A percentile compares a stretch with the other conserved stretches of the same genome.
These are phyloP conservation scores for Eulithis testata DNA, from an alignment of 2,888 invertebrate genomes.

Conservation along the genomic window DNA sequence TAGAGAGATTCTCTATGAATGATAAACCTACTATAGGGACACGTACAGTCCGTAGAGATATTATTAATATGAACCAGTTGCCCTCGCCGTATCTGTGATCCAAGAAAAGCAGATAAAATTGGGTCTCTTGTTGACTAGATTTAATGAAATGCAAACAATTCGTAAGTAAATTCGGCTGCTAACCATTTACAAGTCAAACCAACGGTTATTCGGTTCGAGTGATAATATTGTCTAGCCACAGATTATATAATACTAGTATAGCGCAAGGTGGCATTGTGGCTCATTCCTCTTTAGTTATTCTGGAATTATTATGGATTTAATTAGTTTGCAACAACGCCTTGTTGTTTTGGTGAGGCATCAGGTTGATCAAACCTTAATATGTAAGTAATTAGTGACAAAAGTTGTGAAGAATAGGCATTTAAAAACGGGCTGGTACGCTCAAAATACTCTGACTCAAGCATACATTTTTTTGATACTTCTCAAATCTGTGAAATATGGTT, in stretches of 20 bases:
- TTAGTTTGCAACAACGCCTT: background rate
- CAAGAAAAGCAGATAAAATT: slow-evolving; percentile 50
- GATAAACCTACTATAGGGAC: too few species aligned
- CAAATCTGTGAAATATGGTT: too few species aligned
- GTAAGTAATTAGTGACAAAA: too few species aligned
- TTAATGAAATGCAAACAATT: slow-evolving; percentile 77
- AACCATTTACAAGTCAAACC: slow-evolving; percentile 43
- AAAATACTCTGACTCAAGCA: too few species aligned
- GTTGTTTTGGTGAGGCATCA: background rate
- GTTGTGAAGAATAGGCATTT: too few species aligned
- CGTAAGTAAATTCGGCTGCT: slow-evolving; percentile 62
- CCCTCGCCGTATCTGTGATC: slow-evolving; percentile 5
- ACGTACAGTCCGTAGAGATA: too few species aligned
- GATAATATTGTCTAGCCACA: slow-evolving; percentile 23
- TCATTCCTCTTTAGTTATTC: background rate
- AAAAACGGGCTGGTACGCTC: too few species aligned
- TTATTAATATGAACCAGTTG: slow-evolving; percentile 5
- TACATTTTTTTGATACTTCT: too few species aligned
- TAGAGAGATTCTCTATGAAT: too few species aligned
- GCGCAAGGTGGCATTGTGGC: background rate
- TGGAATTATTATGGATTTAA: background rate
- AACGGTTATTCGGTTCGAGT: slow-evolving; percentile 20
- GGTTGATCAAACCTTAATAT: background rate
- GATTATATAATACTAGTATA: too few species aligned
- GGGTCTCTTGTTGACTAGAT: slow-evolving; percentile 70